Conservation (phyloP, 2,797 vertebrate species). For the Gila robusta region DNA sequence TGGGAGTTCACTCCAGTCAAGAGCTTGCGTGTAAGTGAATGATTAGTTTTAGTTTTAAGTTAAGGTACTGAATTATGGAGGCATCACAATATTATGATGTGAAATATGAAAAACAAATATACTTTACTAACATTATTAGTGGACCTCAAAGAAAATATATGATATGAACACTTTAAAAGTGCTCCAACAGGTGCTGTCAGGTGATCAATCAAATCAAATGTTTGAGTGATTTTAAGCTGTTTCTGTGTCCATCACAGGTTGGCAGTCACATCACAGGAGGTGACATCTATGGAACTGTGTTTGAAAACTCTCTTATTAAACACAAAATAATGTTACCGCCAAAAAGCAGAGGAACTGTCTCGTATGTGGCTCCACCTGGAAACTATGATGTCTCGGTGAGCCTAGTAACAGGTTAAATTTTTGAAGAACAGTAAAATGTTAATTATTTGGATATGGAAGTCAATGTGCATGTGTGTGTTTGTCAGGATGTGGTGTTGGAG, state of each 20-base stretch:
- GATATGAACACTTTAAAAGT: neutral
- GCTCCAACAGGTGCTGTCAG: neutral
- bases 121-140: neutral
- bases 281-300: conserved; percentile 87
- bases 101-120: neutral
- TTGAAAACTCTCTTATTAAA: conserved; percentile 91
- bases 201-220: neutral
- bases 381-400: conserved; percentile 89
- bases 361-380: conserved; percentile 92
- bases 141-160: neutral
- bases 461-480: conserved; percentile 27
- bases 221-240: neutral
- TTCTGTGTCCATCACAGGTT: conserved; percentile 70
- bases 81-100: neutral
- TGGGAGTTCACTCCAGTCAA: conserved; percentile 94
- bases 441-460: neutral
- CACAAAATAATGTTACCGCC: conserved; percentile 98
- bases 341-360: conserved; percentile 91
- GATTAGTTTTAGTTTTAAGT: neutral
- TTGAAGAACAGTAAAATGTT: too few species aligned
- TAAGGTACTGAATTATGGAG: neutral
- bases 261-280: conserved; percentile 95
- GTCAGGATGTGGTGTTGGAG: conserved; percentile 94
- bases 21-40: conserved; percentile 85
- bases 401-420: neutral